These are phyloP conservation scores for Orthonyx spaldingii DNA, from an alignment of 2,113 vertebrate genomes.

Conservation along the genomic window DNA sequence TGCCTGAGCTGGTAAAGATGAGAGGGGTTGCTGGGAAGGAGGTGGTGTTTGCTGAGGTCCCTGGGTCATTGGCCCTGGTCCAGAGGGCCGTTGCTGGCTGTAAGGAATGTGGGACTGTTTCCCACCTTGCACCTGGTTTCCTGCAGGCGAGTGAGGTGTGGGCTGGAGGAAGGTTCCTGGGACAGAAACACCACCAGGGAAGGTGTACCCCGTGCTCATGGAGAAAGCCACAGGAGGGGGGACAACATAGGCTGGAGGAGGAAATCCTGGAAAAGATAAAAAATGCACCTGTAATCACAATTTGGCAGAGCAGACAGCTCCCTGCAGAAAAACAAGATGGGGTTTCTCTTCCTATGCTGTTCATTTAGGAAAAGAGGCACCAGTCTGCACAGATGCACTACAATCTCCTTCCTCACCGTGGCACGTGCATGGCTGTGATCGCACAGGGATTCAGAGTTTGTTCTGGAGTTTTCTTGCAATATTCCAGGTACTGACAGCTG, in stretches of 20 bases:
- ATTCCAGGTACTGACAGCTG: not conserved
- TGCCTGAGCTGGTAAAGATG: slow-evolving; percentile 80
- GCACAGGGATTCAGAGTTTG: not conserved
- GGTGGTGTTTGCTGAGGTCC: slow-evolving; percentile 81
- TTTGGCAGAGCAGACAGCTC: not conserved
- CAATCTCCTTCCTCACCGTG: not conserved
- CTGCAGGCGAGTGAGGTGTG: slow-evolving; percentile 83
- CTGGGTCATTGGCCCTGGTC: slow-evolving; percentile 85
- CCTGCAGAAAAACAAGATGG: not conserved
- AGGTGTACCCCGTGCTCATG: slow-evolving; percentile 93
- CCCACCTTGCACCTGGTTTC: slow-evolving; percentile 84
- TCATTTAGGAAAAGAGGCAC: not conserved
- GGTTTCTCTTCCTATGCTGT: not conserved
- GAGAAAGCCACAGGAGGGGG: slow-evolving; percentile 95
- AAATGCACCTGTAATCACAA: not conserved
- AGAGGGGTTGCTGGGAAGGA: slow-evolving; percentile 78
- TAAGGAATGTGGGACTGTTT: slow-evolving; percentile 99
- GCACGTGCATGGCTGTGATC: not conserved
- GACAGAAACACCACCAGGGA: slow-evolving; percentile 89
- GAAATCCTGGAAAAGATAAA: slow-evolving; percentile 82
- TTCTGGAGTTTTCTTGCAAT: not conserved
- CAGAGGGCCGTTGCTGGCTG: slow-evolving; percentile 96
- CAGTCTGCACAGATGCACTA: not conserved
- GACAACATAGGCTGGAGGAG: slow-evolving; percentile 91
- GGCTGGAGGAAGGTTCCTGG: slow-evolving; percentile 90